These are phyloP conservation scores for Caranx ignobilis DNA, from an alignment of 2,113 vertebrate species.

Conservation along the genomic window DNA sequence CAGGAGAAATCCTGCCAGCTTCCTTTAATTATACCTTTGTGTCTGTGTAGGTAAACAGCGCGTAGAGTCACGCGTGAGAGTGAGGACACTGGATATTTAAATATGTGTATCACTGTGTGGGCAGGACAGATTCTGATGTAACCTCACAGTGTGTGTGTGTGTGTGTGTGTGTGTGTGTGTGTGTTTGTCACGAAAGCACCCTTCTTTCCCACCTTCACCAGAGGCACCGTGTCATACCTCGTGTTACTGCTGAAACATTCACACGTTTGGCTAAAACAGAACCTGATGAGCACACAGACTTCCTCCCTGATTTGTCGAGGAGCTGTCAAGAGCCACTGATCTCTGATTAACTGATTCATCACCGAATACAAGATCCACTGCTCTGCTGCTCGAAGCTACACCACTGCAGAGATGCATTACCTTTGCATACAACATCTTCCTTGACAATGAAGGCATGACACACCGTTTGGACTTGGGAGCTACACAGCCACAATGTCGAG, in stretches of 20 bases:
- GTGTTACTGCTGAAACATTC: constrained; percentile 17
- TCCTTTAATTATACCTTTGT: constrained; percentile 36
- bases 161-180: background rate
- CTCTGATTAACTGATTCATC: constrained; percentile 50
- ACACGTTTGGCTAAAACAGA: constrained; percentile 36
- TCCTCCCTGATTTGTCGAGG: constrained; percentile 34
- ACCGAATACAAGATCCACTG: background rate
- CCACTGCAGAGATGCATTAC: background rate
- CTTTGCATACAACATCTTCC: background rate
- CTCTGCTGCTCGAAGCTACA: constrained; percentile 12
- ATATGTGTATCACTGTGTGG: background rate
- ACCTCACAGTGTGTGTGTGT: background rate
- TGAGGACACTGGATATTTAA: background rate
- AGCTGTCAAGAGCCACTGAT: constrained; percentile 43
- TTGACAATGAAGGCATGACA: background rate
- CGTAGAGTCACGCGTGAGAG: background rate
- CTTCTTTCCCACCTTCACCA: background rate
- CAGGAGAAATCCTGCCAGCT: background rate
- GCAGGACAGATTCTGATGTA: background rate
- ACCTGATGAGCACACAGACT: constrained; percentile 12
- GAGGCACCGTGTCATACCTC: background rate
- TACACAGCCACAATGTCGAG: background rate
- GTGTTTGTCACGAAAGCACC: background rate
- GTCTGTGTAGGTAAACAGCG: constrained; percentile 3
- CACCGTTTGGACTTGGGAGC: background rate